phyloP scores from a whole-genome alignment of 1,140 invertebrate species.

The Drosophila ogumai region DNA sequence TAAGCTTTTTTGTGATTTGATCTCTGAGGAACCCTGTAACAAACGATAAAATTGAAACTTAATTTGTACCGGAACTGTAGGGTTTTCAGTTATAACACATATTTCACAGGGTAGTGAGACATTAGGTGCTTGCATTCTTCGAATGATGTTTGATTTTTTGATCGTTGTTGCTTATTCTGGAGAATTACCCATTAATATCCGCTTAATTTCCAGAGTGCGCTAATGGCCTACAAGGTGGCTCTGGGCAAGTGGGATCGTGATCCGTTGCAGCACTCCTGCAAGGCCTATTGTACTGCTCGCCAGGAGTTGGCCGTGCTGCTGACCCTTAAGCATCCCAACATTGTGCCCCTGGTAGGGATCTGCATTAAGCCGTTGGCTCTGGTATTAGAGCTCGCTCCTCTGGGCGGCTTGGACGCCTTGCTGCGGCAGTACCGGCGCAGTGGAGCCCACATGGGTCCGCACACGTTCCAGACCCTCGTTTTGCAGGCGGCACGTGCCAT shows the following conservation, averaged over 20 bases:
- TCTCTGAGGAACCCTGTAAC: too few relatives aligned
- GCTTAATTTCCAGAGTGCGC: slow-evolving; percentile 58
- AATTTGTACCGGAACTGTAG: too few relatives aligned
- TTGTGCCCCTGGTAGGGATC: slow-evolving; percentile 96
- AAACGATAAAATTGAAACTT: too few relatives aligned
- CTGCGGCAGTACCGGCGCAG: slow-evolving; percentile 93
- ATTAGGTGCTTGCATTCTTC: too few relatives aligned
- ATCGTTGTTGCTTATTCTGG: too few relatives aligned
- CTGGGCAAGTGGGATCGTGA: slow-evolving; percentile 96
- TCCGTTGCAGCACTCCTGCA: slow-evolving; percentile 95
- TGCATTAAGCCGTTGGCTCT: slow-evolving; percentile 95
- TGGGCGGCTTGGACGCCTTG: slow-evolving; percentile 93
- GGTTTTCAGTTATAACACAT: too few relatives aligned
- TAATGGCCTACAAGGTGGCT: slow-evolving; percentile 88
- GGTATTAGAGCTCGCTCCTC: slow-evolving; percentile 95
- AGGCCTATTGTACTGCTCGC: slow-evolving; percentile 97
- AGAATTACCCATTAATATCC: too few relatives aligned
- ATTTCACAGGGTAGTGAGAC: too few relatives aligned
- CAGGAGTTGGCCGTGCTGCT: slow-evolving; percentile 97
- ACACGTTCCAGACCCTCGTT: slow-evolving; percentile 93
- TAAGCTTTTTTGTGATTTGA: too few relatives aligned
- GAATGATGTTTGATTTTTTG: too few relatives aligned
- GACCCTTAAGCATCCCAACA: slow-evolving; percentile 94
- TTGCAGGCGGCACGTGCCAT: slow-evolving; percentile 97
- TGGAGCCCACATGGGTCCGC: slow-evolving; percentile 92